phyloP scores from a whole-genome alignment of 2,888 invertebrate genomes.

The Cerceris rybyensis region DNA sequence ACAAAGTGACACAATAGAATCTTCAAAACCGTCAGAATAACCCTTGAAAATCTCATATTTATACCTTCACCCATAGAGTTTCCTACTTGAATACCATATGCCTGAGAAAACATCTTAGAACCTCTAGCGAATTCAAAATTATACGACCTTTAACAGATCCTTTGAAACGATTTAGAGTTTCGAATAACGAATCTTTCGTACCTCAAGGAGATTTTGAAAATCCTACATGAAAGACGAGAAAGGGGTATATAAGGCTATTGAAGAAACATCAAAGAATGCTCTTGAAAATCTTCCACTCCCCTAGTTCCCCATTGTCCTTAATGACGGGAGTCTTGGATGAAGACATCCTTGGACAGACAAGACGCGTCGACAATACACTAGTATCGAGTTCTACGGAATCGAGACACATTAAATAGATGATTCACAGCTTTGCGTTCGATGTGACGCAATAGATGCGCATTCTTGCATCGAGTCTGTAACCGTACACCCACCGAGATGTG shows the following conservation, averaged over 20 bases:
- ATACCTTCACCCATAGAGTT: not conserved
- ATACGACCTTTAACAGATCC: not conserved
- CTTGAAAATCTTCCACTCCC: not conserved
- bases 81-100: not conserved
- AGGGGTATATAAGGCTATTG: not conserved
- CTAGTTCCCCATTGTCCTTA: not conserved
- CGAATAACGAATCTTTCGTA: not conserved
- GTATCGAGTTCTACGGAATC: conserved; percentile 17
- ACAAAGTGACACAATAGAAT: not conserved
- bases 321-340: conserved; percentile 5
- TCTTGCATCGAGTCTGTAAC: conserved; percentile 25
- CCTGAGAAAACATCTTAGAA: not conserved
- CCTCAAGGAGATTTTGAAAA: not conserved
- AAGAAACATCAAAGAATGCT: not conserved
- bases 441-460: conserved; percentile 22
- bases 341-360: conserved; percentile 1
- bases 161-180: not conserved
- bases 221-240: not conserved
- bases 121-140: not conserved
- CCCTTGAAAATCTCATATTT: not conserved
- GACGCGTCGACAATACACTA: conserved; percentile 4
- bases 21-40: not conserved
- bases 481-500: conserved; percentile 24
- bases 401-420: conserved; percentile 8
- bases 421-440: conserved; percentile 3